Base-by-base conservation (phyloP, 1,140 invertebrate genomes). In the Protaetia brevitarsis region DNA sequence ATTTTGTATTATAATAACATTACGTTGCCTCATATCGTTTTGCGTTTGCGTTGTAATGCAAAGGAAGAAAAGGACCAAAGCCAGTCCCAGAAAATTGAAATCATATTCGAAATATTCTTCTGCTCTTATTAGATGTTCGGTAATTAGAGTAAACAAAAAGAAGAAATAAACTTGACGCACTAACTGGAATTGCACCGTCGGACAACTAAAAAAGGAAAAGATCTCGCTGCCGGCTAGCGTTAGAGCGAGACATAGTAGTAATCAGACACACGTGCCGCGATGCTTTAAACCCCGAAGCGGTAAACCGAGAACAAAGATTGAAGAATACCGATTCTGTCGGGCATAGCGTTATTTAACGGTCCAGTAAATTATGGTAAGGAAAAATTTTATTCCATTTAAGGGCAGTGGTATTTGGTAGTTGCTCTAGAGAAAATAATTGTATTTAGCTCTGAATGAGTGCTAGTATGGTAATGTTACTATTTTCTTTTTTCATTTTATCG, bases 291-390 rank as follows among this genome's bases (percentile, higher is more conserved):
- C 57, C 26, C 26, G 57, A 23, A 28, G 57, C 57, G 27, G 57
- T 59, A 59, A 59, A 28, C 57, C 57, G 26, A 59, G 57, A 29
- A 59, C 57, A 59, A 59, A 59, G 57, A 6, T 27, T 27, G 57
- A 59, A 56, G 13, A 56, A 59, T 27, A 59, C 57, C 26, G 57
- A 59, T 27, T 28, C 29, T 59, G 57, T 19, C 56, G 19, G 13
- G 2, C 16, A 26, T 28, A 3, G n/a, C 34, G 34, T 8, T 51
- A 51, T 23, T 59, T 59, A 59, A 59, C 57, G 57, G 57, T 27
- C 30, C 29, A 8, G 26, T 59, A 59, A 59, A 59, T 59, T 59
- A 59, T 21, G 51, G 51, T 2, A 56, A 13, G 51, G 16, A 59
- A 59, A n/a, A 19, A 19, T 13, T 29, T 6, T 8, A 27, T 28